These are phyloP conservation scores for Tachina fera DNA, from an alignment of 2,888 invertebrate species.

Conservation along the genomic window DNA sequence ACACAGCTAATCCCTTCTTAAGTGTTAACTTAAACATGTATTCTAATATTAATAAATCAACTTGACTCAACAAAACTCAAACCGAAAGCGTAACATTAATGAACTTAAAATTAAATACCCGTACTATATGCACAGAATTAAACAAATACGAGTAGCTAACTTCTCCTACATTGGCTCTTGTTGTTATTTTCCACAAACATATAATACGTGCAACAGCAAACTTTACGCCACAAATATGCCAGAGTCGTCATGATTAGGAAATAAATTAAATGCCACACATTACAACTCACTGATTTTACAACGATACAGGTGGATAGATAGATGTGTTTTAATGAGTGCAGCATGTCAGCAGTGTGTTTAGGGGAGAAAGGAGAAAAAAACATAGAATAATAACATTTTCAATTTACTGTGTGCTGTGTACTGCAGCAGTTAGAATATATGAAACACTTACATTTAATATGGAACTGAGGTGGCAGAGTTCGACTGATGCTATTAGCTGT, in stretches of 20 bases:
- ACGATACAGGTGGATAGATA: not conserved
- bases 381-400: slow-evolving; percentile 6
- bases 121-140: not conserved
- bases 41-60: slow-evolving; percentile 56
- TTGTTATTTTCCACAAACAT: slow-evolving; percentile 4
- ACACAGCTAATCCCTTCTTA: slow-evolving; percentile 65
- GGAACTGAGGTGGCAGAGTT: slow-evolving; percentile 24
- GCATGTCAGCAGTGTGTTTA: slow-evolving; percentile 11
- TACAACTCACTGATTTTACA: slow-evolving; percentile 38
- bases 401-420: not conserved
- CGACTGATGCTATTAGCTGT: slow-evolving; percentile 42
- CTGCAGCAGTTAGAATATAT: not conserved
- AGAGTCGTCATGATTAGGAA: slow-evolving; percentile 58
- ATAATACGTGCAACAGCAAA: slow-evolving; percentile 9
- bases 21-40: slow-evolving; percentile 65
- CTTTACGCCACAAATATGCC: slow-evolving; percentile 60
- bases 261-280: slow-evolving; percentile 58
- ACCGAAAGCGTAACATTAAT: slow-evolving; percentile 33
- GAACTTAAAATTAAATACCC: slow-evolving; percentile 1
- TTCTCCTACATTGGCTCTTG: slow-evolving; percentile 3
- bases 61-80: slow-evolving; percentile 20
- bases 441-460: slow-evolving; percentile 57
- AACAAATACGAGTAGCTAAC: slow-evolving; percentile 56
- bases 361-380: slow-evolving; percentile 2
- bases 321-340: slow-evolving; percentile 1